These are phyloP conservation scores for Tursiops truncatus DNA, from an alignment of 2,113 vertebrate species.

Conservation along the genomic window DNA sequence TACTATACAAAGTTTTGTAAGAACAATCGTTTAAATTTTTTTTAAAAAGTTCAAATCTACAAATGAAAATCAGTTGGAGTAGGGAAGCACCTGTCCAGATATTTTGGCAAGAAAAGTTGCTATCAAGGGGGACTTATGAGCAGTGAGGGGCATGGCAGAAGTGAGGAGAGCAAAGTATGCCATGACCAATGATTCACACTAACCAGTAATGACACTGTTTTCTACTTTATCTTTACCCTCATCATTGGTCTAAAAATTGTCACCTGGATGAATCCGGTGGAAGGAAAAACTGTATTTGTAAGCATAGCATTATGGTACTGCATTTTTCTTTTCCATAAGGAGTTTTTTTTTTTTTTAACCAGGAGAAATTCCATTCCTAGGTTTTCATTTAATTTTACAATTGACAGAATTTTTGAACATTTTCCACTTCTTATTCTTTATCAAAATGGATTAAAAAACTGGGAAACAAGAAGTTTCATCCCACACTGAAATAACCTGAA, in stretches of 20 bases:
- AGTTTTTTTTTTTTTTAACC: background rate
- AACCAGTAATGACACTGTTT: background rate
- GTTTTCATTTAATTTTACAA: background rate
- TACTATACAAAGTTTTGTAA: background rate
- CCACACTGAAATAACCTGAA: background rate
- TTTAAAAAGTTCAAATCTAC: background rate
- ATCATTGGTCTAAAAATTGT: background rate
- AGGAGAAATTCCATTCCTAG: background rate
- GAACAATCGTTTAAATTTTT: background rate
- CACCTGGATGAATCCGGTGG: background rate
- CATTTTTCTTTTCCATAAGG: background rate
- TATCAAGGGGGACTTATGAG: background rate
- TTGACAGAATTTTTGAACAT: background rate
- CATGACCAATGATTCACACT: background rate
- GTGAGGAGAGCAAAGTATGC: fast-evolving
- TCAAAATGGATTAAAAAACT: background rate
- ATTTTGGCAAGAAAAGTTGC: background rate
- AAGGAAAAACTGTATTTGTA: background rate
- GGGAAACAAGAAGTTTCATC: background rate
- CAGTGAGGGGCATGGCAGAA: background rate
- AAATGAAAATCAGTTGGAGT: background rate
- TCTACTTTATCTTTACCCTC: background rate
- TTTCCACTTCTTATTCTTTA: background rate
- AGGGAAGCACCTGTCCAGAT: background rate
- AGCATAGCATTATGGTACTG: background rate